These are phyloP conservation scores for Junonia oenone DNA, from an alignment of 2,888 invertebrate species.

Conservation along the genomic window DNA sequence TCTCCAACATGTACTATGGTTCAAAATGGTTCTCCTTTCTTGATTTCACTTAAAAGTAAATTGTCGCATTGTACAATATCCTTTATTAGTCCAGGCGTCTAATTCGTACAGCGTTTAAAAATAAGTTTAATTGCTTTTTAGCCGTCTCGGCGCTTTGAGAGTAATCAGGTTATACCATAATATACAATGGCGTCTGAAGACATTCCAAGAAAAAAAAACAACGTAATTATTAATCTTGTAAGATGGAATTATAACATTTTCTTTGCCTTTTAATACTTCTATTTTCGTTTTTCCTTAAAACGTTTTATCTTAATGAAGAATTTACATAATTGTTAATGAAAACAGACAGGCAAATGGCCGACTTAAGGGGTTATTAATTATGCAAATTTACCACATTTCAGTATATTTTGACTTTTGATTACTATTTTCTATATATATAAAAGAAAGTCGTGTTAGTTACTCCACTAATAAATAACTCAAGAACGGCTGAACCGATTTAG, in stretches of 20 bases:
- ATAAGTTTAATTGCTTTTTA: conserved; percentile 9
- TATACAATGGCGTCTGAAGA: neutral
- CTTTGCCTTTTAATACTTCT: neutral
- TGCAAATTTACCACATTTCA: too few species aligned
- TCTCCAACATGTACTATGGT: too few species aligned
- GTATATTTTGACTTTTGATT: too few species aligned
- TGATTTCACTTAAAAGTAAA: too few species aligned
- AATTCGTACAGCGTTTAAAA: neutral
- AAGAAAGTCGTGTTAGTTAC: too few species aligned
- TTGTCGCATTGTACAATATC: neutral
- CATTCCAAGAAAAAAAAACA: neutral
- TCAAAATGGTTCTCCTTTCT: too few species aligned
- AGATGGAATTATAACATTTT: neutral
- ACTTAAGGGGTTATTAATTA: too few species aligned
- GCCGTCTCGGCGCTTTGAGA: neutral
- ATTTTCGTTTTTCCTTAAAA: neutral
- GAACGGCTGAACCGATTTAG: too few species aligned
- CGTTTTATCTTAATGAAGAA: neutral
- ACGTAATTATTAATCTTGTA: conserved; percentile 1
- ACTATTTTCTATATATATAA: too few species aligned
- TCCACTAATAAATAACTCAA: too few species aligned
- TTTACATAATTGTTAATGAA: neutral
- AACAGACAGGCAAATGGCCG: too few species aligned
- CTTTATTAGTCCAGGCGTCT: neutral
- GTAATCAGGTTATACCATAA: conserved; percentile 17